phyloP scores from a whole-genome alignment of 2,797 vertebrate genomes.

The Enteromius anoplus region DNA sequence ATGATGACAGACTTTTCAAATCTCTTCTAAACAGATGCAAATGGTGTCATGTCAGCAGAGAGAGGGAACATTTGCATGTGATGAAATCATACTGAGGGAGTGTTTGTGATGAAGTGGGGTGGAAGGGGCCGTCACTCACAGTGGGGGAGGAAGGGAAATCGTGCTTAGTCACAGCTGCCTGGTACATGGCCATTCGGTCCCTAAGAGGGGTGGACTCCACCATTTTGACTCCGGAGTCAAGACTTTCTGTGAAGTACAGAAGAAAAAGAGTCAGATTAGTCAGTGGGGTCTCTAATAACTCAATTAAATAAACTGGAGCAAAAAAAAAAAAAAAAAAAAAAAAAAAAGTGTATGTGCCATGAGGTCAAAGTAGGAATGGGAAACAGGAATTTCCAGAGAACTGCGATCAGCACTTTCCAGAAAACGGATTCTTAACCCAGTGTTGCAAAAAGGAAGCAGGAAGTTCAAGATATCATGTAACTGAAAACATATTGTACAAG shows the following conservation, averaged over 20 bases:
- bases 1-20: background rate
- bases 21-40: background rate
- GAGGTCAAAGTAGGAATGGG: conserved; percentile 30
- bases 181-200: conserved; percentile 93
- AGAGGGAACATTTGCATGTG: background rate
- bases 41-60: background rate
- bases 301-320: too few relatives aligned
- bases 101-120: background rate
- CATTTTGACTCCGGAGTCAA: conserved; percentile 70
- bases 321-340: background rate
- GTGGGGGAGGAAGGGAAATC: conserved; percentile 68
- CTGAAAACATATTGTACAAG: background rate
- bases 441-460: conserved; percentile 24
- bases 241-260: conserved; percentile 56
- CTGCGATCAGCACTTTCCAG: conserved; percentile 42
- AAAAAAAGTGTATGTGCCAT: background rate
- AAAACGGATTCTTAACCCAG: background rate
- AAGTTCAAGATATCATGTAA: background rate
- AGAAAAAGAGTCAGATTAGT: background rate
- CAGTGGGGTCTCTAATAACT: background rate
- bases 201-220: conserved; percentile 87
- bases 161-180: conserved; percentile 91
- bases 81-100: conserved; percentile 1
- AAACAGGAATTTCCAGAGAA: conserved; percentile 43
- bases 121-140: conserved; percentile 64